Evolutionary conservation across 2,888 invertebrate species (phyloP), one percentile per base, ranked within the genome.

Genomic region (Hypena proboscidalis): DNA sequence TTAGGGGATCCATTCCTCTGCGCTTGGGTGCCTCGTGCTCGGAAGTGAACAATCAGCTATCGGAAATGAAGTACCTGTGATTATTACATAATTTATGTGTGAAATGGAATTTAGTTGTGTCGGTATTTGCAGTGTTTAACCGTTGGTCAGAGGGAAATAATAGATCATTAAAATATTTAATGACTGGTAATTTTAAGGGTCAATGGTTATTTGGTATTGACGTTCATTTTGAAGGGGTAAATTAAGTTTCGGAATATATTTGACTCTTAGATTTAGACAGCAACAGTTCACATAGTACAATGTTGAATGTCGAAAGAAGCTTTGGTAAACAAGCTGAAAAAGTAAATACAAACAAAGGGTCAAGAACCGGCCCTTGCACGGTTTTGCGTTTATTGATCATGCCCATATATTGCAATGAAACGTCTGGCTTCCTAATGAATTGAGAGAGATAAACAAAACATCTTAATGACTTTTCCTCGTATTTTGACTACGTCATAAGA

Each of bases 31-130:
- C 58, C 36, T 62, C 50, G 43, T 44, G 66, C 67, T 83, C 82
- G 86, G 86, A 86, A 85, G 75, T 77, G 74, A 66, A 70, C 78
- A 82, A 80, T 83, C 77, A 78, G 70, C 63, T 69, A 74, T 77
- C 82, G 85, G 86, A 85, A 83, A 74, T 78, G 58, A 68, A 68
- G 67, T 50, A 53, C 63, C 65, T 70, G 58, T 66, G 54, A 56
- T 63, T 64, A 68, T 59, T 51, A 56, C 47, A 65, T 76, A 72
- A 79, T 80, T 74, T 80, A 80, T 77, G 79, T 76, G 78, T 71
- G 74, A 80, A 77, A 71, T 37, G 42, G 10, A 33, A 3, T 26
- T 26, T 26, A n/a, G n/a, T n/a, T n/a, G n/a, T n/a, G n/a, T n/a
- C n/a, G n/a, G n/a, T 48, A 54, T 38, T 14, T 36, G 33, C 27